A percentile compares a stretch with the other conserved stretches of the same genome.
These are phyloP conservation scores for Oryzias javanicus DNA, from an alignment of 2,113 vertebrate species.

Conservation along the genomic window DNA sequence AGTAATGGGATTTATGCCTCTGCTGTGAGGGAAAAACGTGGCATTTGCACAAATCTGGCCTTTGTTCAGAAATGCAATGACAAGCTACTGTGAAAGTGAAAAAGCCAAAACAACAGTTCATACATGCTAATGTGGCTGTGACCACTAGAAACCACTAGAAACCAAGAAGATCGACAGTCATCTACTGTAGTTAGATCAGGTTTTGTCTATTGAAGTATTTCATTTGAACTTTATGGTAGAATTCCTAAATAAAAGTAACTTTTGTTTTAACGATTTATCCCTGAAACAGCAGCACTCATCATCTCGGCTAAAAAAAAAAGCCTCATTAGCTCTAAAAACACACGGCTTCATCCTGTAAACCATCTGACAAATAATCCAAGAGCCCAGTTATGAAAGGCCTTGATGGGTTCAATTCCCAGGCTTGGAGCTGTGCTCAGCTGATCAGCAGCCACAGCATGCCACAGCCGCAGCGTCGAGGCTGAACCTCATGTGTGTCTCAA, in stretches of 20 bases:
- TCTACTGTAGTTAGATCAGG: too few species aligned
- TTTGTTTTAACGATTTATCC: too few species aligned
- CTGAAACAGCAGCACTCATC: not conserved
- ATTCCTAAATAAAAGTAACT: too few species aligned
- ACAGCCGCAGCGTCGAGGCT: conserved; percentile 49
- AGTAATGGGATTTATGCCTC: conserved; percentile 77
- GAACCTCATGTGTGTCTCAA: conserved; percentile 71
- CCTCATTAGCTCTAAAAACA: conserved; percentile 14
- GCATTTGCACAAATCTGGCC: conserved; percentile 80
- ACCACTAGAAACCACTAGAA: conserved; percentile 24
- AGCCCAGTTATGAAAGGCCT: conserved; percentile 46
- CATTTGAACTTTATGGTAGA: too few species aligned
- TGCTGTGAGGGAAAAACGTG: conserved; percentile 69
- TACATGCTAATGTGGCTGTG: conserved; percentile 59
- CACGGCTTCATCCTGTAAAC: conserved; percentile 15
- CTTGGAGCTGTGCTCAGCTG: conserved; percentile 40
- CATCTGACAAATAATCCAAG: conserved; percentile 16
- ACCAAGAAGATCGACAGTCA: not conserved
- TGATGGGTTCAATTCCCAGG: conserved; percentile 62
- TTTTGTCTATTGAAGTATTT: too few species aligned
- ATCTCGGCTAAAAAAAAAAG: not conserved
- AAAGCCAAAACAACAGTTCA: conserved; percentile 56
- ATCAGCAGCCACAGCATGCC: conserved; percentile 59
- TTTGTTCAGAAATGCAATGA: conserved; percentile 75
- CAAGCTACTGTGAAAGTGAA: conserved; percentile 66